phyloP scores from a whole-genome alignment of 2,797 vertebrate species.

The Podargus strigoides region DNA sequence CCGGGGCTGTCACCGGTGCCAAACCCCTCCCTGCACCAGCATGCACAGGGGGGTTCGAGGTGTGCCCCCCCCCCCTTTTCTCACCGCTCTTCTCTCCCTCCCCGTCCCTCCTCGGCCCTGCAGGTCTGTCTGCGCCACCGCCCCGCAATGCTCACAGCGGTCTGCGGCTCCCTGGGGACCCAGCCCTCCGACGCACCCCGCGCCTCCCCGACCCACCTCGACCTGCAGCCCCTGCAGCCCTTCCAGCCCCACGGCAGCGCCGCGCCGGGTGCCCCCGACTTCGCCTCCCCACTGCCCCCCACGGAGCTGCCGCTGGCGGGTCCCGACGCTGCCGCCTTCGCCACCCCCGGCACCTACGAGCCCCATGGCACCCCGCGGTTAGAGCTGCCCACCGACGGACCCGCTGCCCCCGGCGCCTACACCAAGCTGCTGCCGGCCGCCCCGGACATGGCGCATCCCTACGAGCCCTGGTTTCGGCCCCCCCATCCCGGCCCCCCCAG shows the following conservation, averaged over 20 bases:
- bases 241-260: conserved; percentile 70
- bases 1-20: background rate
- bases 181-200: conserved; percentile 76
- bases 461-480: conserved; percentile 91
- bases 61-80: background rate
- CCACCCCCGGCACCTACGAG: conserved; percentile 54
- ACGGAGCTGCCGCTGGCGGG: conserved; percentile 69
- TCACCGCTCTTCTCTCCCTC: background rate
- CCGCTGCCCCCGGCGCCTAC: conserved; percentile 65
- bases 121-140: conserved; percentile 62
- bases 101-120: background rate
- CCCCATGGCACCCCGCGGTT: conserved; percentile 68
- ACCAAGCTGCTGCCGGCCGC: conserved; percentile 74
- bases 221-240: conserved; percentile 74
- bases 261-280: conserved; percentile 60
- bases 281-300: conserved; percentile 61
- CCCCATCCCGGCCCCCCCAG: conserved; percentile 78
- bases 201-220: conserved; percentile 69
- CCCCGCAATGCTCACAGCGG: conserved; percentile 78
- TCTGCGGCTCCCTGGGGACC: conserved; percentile 78
- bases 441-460: conserved; percentile 89
- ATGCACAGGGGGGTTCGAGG: background rate
- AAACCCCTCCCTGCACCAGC: background rate
- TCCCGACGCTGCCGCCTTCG: conserved; percentile 65
- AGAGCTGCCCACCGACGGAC: conserved; percentile 70